phyloP scores from a whole-genome alignment of 2,797 vertebrate species.

The Columba guinea region DNA sequence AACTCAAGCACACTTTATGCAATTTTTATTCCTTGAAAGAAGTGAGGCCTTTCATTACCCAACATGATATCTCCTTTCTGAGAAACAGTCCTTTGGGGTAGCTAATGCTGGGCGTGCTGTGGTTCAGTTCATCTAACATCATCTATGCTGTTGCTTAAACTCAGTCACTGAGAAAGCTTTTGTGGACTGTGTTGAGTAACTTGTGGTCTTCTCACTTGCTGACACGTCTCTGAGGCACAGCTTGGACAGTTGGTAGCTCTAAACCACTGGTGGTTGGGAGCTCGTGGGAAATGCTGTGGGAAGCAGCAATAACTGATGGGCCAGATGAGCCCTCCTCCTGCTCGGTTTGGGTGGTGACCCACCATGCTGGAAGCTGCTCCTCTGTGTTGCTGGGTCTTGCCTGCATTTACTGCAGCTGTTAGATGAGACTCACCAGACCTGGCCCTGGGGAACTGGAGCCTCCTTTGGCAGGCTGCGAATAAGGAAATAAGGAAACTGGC shows the following conservation, averaged over 20 bases:
- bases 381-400: rapidly evolving
- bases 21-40: constrained; percentile 1
- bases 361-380: rapidly evolving
- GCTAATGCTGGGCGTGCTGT: background rate
- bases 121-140: background rate
- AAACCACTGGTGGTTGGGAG: background rate
- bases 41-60: background rate
- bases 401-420: rapidly evolving
- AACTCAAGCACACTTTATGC: background rate
- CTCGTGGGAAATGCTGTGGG: background rate
- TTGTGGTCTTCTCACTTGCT: background rate
- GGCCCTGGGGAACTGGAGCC: background rate
- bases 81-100: background rate
- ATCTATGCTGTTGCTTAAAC: background rate
- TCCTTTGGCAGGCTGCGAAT: background rate
- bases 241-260: background rate
- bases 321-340: background rate
- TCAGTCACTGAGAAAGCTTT: background rate
- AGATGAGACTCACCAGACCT: background rate
- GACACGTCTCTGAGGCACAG: background rate
- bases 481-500: background rate
- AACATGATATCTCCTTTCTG: background rate
- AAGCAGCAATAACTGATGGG: background rate
- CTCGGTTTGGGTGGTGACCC: background rate
- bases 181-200: background rate